Conservation (phyloP, 1,140 invertebrate species). For the Drosophila nigromelanica region DNA sequence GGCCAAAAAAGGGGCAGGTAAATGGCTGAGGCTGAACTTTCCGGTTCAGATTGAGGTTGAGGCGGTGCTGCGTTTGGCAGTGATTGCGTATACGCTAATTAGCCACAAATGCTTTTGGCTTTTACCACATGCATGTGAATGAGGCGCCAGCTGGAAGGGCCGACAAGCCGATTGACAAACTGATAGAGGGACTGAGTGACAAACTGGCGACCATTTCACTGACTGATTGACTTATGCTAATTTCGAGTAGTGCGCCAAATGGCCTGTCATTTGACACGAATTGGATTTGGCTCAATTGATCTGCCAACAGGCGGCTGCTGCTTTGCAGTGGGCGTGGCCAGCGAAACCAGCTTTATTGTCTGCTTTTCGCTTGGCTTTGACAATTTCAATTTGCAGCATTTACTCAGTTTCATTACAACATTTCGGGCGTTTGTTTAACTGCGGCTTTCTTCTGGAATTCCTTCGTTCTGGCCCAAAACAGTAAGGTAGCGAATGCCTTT, state of each 20-base stretch:
- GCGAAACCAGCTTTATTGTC: not conserved
- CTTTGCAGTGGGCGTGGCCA: conserved; percentile 13
- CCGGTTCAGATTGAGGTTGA: not conserved
- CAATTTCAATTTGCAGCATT: conserved; percentile 23
- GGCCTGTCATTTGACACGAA: conserved; percentile 37
- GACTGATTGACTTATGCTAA: conserved; percentile 69
- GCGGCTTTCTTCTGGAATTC: not conserved
- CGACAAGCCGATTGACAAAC: conserved; percentile 34
- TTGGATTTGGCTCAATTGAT: conserved; percentile 39
- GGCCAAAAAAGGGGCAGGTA: conserved; percentile 18
- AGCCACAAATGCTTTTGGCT: conserved; percentile 36
- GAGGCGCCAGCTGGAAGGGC: not conserved
- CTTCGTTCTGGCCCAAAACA: not conserved
- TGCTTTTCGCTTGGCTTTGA: not conserved
- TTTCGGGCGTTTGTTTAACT: conserved; percentile 1
- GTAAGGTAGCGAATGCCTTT: no score
- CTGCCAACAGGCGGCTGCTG: conserved; percentile 13
- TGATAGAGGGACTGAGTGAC: conserved; percentile 1
- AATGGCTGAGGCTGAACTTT: not conserved
- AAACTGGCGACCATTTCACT: not conserved
- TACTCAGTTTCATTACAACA: conserved; percentile 21
- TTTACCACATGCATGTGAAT: conserved; percentile 1
- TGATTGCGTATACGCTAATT: conserved; percentile 62
- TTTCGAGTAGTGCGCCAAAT: conserved; percentile 46
- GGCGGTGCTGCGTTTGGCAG: conserved; percentile 23